Percentiles rank a stretch among this genome's conserved stretches.
Conservation (phyloP, 1,140 invertebrate species). For the Achatina immaculata region DNA sequence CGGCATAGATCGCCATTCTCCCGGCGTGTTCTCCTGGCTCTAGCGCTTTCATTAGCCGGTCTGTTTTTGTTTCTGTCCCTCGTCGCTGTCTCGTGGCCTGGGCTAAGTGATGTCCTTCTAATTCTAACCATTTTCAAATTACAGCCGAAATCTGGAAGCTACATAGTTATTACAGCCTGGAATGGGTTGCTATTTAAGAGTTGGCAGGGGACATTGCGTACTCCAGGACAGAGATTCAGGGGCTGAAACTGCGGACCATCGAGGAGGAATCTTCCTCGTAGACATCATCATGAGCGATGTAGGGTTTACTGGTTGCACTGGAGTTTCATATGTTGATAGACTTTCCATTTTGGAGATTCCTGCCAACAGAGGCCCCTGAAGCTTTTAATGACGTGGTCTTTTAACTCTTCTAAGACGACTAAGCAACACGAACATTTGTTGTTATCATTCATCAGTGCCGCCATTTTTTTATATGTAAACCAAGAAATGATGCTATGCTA, state of each 20-base stretch:
- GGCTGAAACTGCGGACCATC: neutral
- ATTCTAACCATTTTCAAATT: conserved; percentile 17
- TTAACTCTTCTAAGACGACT: no score
- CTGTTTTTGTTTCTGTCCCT: conserved; percentile 13
- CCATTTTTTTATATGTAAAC: no score
- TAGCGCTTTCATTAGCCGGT: neutral
- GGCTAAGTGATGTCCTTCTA: conserved; percentile 1
- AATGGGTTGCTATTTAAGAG: neutral
- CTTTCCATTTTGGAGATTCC: no score
- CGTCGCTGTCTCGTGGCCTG: neutral
- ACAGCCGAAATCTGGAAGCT: neutral
- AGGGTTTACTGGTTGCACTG: no score
- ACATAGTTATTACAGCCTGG: neutral
- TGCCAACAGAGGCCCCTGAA: no score
- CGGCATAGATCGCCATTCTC: neutral
- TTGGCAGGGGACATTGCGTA: neutral
- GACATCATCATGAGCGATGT: no score
- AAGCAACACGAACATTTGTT: no score
- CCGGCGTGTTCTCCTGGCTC: neutral
- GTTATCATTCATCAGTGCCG: no score
- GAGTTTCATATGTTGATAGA: no score
- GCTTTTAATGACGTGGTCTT: no score
- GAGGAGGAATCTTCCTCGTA: no score
- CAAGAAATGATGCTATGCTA: no score
- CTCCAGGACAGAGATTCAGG: neutral